Evolutionary conservation across 1,140 invertebrate genomes (phyloP).

Genomic region (Tetramorium simillimum): DNA sequence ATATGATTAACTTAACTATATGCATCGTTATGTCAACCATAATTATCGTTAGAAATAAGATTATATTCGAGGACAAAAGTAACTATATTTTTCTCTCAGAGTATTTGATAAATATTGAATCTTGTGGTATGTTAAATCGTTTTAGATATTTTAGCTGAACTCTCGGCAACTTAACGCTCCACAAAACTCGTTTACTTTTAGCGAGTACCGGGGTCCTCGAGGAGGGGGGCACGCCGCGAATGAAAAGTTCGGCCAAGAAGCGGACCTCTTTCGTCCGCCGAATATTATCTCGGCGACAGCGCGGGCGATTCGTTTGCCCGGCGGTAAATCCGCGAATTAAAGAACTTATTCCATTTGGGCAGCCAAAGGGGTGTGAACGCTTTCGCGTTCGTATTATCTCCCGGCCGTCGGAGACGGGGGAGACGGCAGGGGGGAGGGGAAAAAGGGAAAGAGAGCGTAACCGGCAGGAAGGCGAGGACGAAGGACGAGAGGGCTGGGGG

Average conservation of each 20-base stretch:
- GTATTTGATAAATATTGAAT: not conserved
- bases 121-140: not conserved
- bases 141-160: not conserved
- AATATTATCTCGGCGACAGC: slow-evolving; percentile 75
- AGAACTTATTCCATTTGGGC: slow-evolving; percentile 86
- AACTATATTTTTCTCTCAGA: too few relatives aligned
- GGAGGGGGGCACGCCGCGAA: slow-evolving; percentile 36
- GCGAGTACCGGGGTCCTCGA: not conserved
- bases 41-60: too few relatives aligned
- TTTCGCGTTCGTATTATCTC: slow-evolving; percentile 85
- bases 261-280: slow-evolving; percentile 52
- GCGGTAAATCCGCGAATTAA: slow-evolving; percentile 85
- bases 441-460: slow-evolving; percentile 45
- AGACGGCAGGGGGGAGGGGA: slow-evolving; percentile 56
- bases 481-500: slow-evolving; percentile 56
- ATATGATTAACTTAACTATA: too few relatives aligned
- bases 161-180: not conserved
- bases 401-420: slow-evolving; percentile 70
- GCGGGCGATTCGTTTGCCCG: slow-evolving; percentile 72
- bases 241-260: slow-evolving; percentile 63
- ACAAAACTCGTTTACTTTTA: slow-evolving; percentile 23
- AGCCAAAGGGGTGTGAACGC: slow-evolving; percentile 86
- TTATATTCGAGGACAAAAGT: too few relatives aligned
- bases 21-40: too few relatives aligned
- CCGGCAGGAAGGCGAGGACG: slow-evolving; percentile 60